Percentiles rank a stretch among this genome's conserved stretches.
These are phyloP conservation scores for Orchestia grillus DNA, from an alignment of 1,140 invertebrate species.

Conservation along the genomic window DNA sequence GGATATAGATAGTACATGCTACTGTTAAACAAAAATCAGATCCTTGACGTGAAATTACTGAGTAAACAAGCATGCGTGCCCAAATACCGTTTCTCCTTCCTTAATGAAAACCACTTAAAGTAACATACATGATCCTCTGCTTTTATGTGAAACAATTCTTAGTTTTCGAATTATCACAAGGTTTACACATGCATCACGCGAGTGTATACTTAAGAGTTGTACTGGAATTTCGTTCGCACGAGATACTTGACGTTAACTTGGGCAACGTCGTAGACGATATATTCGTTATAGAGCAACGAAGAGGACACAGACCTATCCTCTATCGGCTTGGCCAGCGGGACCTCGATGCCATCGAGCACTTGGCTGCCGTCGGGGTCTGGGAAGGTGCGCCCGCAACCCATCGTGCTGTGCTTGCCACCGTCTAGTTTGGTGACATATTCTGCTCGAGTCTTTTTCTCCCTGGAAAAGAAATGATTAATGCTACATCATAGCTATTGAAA, in stretches of 20 bases:
- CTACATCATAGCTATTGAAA: neutral
- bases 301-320: conserved; percentile 71
- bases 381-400: conserved; percentile 83
- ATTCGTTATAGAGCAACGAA: conserved; percentile 87
- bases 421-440: conserved; percentile 86
- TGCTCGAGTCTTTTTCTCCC: conserved; percentile 79
- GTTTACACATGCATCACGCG: neutral
- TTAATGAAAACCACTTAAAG: too few relatives aligned
- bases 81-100: too few relatives aligned
- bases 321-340: conserved; percentile 81
- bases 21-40: too few relatives aligned
- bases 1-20: too few relatives aligned
- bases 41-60: too few relatives aligned
- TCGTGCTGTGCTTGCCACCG: conserved; percentile 82
- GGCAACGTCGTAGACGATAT: conserved; percentile 91
- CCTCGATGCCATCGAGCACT: conserved; percentile 74
- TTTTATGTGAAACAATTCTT: too few relatives aligned
- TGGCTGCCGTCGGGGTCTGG: conserved; percentile 76
- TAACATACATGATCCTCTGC: too few relatives aligned
- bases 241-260: conserved; percentile 89
- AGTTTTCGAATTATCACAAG: neutral
- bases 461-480: conserved; percentile 70
- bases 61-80: too few relatives aligned
- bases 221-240: conserved; percentile 83
- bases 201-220: conserved; percentile 66